Base-by-base conservation (phyloP, 2,888 invertebrate genomes). In the Cyaniris semiargus region DNA sequence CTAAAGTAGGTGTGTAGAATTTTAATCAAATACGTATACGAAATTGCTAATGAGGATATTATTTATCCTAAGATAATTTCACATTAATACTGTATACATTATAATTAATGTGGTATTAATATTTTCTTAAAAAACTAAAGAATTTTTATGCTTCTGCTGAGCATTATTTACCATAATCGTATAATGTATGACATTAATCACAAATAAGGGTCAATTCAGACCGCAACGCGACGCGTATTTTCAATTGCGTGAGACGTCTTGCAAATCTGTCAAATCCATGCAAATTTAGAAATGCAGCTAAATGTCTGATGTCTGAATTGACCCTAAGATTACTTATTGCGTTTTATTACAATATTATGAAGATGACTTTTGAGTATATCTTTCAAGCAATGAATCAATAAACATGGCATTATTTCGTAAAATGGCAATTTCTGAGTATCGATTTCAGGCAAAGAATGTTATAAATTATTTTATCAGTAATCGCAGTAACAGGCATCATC, bases 401-500 rank as follows among this genome's bases (percentile, higher is more conserved):
- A 44, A 53, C 18, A 18, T 18, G 44, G 13, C 3, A 18, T 53
- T 53, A 18, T 53, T 53, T 53, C 53, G 18, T 53, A 53, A 18
- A 53, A 53, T 53, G 13, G 48, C 15, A 48, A 15, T 48, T 60
- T 21, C 60, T 60, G 21, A 60, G 60, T 60, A 23, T 60, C 60
- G 23, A 1, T 60, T 8, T 60, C 60, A 21, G 60, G 10, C 10
- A 3, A 38, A 44, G 44, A 60, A 23, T 60, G 21, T 48, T n/a
- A 18, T 31, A n/a, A 31, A 8, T n/a, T 13, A 66, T 15, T 66
- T 3, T 21, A n/a, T 78, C 80, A 95, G 85, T 96, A 95, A 85
- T 95, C 95, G 88, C 98, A 98, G 87, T 96, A 97, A 85, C 98
- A 98, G 23, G 96, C 97, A 84, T 97, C 97, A 80, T 94, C 95